Base-by-base conservation (phyloP, 1,140 invertebrate species). In the Atta texana region DNA sequence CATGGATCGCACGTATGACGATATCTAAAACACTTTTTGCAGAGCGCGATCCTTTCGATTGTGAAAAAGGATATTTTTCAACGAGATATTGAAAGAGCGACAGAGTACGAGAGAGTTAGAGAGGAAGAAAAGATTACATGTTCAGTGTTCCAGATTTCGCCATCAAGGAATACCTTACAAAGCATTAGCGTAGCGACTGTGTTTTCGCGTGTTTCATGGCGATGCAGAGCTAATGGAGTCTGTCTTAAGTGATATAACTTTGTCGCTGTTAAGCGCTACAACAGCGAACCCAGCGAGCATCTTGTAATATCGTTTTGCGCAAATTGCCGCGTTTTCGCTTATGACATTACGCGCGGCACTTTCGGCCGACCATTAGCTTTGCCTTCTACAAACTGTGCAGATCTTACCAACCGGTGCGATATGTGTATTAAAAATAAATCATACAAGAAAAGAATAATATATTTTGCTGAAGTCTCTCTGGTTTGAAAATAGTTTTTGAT, bases 11-110 rank as follows among this genome's bases (percentile, higher is more conserved):
- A 7, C 12, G 24, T 24, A 31, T 51, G 39, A 55, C 53, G 86
- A 51, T 86, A 88, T 39, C 31, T 84, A 88, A 72, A 88, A 78
- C 81, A 76, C 85, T 80, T 66, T 76, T 87, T 74, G 28, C 80
- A 66, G 39, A 24, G 7, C 39, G 12, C 34, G 55, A 72, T 72
- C 55, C 24, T 74, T 82, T 63, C 57, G 80, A 84, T 69, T 84
- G 44, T 75, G 28, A 74, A 75, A 84, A 75, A 75, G 69, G 39
- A 75, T 71, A 81, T 84, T 63, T 74, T 24, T 75, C 55, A 51
- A 21, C 18, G 39, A 10, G 44, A 21, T 1, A 8, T 7, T 8
- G 55, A n/a, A 21, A 8, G n/a, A 21, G 55, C 2, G 18, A 61
- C 8, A 31, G 53, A 39, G 31, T 5, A 18, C 12, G 16, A 68